Evolutionary conservation across 1,140 invertebrate species (phyloP), one percentile per base, ranked within the genome.

Genomic region (Scylla paramamosain): DNA sequence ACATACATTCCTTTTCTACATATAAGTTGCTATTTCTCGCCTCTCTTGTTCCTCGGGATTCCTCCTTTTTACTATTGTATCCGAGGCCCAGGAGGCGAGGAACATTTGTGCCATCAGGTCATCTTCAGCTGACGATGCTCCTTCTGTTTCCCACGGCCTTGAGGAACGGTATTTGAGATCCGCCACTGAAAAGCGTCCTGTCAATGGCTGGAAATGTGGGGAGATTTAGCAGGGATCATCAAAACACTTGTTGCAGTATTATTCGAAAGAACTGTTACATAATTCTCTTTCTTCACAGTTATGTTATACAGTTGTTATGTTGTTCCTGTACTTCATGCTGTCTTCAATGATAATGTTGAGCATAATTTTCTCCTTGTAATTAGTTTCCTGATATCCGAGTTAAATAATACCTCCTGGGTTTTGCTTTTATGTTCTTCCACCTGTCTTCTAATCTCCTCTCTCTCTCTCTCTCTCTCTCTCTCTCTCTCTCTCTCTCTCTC

Each of bases 381-480:
- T 39, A 39, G n/a, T 32, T 88, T 88, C 25, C 4, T 39, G 39
- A 8, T 88, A 32, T 84, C 31, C 3, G 6, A 20, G 28, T 88
- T 39, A 0, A 31, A 14, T 32, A 20, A 25, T 20, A 32, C 32
- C 39, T 48, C 12, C 31, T 16, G 88, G 0, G 39, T 90, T 14
- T 90, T 14, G 45, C 48, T n/a, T 90, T 48, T 12, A n/a, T 14
- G 45, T 48, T 67, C 48, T 82, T 32, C 31, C 52, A 29, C n/a
- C 31, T 67, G 12, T 0, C 31, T 8, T 67, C 67, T 45, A 12
- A 4, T 32, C 29, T 4, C 29, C 52, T 39, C 25, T 77, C 59
- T 39, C 32, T 46, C 92, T 93, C 82, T 84, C 82, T 48, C 82
- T 48, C 92, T 46, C 92, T 31, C 31, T 20, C 67, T 52, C 84